Evolutionary conservation across 2,113 vertebrate species (phyloP).

Genomic region (Antennarius striatus): DNA sequence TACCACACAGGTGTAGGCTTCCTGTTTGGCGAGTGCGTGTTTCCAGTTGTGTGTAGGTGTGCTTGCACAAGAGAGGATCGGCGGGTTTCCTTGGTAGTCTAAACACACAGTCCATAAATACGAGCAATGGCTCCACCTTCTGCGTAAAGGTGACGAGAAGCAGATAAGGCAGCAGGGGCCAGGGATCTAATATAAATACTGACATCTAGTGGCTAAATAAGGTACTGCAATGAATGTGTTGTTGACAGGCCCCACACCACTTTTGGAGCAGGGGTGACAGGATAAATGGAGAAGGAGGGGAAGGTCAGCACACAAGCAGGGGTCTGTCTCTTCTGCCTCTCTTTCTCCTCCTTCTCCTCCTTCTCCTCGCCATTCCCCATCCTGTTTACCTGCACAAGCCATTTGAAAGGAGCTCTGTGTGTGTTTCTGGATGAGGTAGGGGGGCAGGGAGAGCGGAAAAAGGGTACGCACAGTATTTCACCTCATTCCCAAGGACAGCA

Average conservation of each 20-base stretch:
- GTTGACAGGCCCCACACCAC: not conserved
- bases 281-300: constrained; percentile 24
- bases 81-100: constrained; percentile 72
- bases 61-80: constrained; percentile 66
- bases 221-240: constrained; percentile 31
- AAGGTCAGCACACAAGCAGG: constrained; percentile 61
- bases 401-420: constrained; percentile 69
- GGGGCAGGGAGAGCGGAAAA: constrained; percentile 34
- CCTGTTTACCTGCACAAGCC: constrained; percentile 68
- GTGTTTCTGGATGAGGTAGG: constrained; percentile 19
- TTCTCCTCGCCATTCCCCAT: constrained; percentile 40
- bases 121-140: constrained; percentile 54
- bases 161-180: not conserved
- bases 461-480: constrained; percentile 7
- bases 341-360: constrained; percentile 38
- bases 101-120: constrained; percentile 61
- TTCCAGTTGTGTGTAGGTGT: constrained; percentile 35
- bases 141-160: constrained; percentile 19
- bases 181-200: not conserved
- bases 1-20: constrained; percentile 57
- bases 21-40: constrained; percentile 64
- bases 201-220: constrained; percentile 48
- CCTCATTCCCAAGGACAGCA: constrained; percentile 20
- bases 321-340: constrained; percentile 63
- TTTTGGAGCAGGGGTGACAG: constrained; percentile 11